Base-by-base conservation (phyloP, 2,113 vertebrate genomes). In the Thamnophis sirtalis region DNA sequence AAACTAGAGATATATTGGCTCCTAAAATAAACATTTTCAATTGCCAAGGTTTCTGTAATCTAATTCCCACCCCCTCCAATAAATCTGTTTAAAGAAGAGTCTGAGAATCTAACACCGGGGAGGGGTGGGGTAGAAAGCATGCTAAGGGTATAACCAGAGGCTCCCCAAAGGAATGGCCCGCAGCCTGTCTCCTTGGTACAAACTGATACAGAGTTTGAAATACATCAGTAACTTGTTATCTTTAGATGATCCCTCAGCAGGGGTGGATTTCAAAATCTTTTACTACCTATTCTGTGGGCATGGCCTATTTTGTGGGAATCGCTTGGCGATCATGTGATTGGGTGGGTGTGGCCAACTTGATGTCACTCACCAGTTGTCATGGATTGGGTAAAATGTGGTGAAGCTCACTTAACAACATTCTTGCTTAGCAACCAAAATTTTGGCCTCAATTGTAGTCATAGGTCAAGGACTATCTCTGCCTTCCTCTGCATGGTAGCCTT, bases 201-300 rank as follows among this genome's bases (percentile, higher is more conserved):
- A 48, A 10, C 8, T 49, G 21, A 85, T 3, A 1, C 22, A 13
- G 43, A 85, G 84, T 22, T 50, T 86, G 21, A 26, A 22, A 28
- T 28, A 51, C 0, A 5, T 28, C 84, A 86, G 43, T 26, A 5
- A 86, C 4, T 10, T 86, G 21, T 50, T 86, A 49, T 26, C 38
- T 49, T 85, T 22, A 50, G 22, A 50, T 26, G 49, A 96, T 97
- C 53, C 9, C 17, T 94, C 92, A 88, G 87, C 43, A 43, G 43
- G 43, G 43, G 43, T 43, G 43, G 43, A 43, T 43, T 43, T 43
- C 43, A 43, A 43, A 2, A 2, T 43, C 3, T 43, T 43, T 43
- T 43, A 43, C 43, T 43, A 43, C 43, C 43, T 43, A 43, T 43
- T 43, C 43, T 43, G 43, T 43, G 43, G 43, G 43, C 3, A 3